Base-by-base conservation (phyloP, 2,888 invertebrate species). In the Drosophila nigritarsus region DNA sequence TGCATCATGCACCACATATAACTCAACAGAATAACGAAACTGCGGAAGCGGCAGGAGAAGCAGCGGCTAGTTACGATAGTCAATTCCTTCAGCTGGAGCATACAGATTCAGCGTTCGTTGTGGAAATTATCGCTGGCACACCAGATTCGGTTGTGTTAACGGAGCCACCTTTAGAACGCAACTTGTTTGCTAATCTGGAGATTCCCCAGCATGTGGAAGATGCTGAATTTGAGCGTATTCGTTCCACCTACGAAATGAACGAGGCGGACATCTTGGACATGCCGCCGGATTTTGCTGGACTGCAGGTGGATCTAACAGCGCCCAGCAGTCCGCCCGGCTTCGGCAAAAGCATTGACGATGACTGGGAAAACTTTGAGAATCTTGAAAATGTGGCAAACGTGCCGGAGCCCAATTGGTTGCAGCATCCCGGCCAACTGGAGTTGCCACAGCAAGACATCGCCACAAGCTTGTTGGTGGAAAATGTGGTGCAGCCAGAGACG, bases 291-390 rank as follows among this genome's bases (percentile, higher is more conserved):
- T 65, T 80, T 45, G 55, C 71, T 32, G 73, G 51, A 38, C 51
- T 63, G 24, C 78, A 66, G 27, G 30, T 53, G 9, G 53, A 49
- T 20, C 49, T 62, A 7, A 49, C 73, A 7, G 27, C 32, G n/a
- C 54, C 81, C 0, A 54, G 65, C 32, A 72, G 85, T 27, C 79
- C 80, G 5, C 85, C 87, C 2, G 91, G 90, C 5, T 91, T 87
- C 64, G 90, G 91, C 6, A 91, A 91, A 62, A 82, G 72, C 64
- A 91, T 92, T 53, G 90, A 91, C 11, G 91, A 92, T 36, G 91
- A 92, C 65, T 90, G 88, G 80, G 84, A 83, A 7, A 89, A 83
- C 74, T 91, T 91, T 67, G 87, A 89, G 53, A 80, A 89, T 15
- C 65, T 91, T 32, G 76, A 83, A 13, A 65, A 49, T 15, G 78